phyloP scores from a whole-genome alignment of 2,888 invertebrate species.

The Stenodera caucasica region DNA sequence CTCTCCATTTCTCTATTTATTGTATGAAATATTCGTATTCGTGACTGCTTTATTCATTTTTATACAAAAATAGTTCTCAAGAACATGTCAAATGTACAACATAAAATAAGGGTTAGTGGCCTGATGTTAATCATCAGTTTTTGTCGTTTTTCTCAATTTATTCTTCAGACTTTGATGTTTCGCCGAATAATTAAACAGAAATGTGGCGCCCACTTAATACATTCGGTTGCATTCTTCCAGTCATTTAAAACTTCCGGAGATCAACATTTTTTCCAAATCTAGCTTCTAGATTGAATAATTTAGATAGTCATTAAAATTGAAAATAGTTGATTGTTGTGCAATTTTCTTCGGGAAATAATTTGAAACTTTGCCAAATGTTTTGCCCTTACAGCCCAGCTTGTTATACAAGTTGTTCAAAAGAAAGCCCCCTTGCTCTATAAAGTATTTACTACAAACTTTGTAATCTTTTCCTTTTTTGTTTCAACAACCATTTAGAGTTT shows the following conservation, averaged over 20 bases:
- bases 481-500: not conserved
- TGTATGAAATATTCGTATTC: too few relatives aligned
- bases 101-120: not conserved
- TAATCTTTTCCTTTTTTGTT: not conserved
- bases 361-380: not conserved
- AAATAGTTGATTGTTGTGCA: not conserved
- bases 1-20: too few relatives aligned
- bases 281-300: too few relatives aligned
- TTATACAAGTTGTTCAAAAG: not conserved
- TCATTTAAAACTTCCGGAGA: not conserved
- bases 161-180: not conserved
- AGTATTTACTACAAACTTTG: slow-evolving; percentile 2
- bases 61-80: too few relatives aligned
- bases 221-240: not conserved
- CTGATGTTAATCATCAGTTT: not conserved
- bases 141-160: not conserved
- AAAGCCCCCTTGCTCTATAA: not conserved
- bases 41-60: too few relatives aligned
- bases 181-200: slow-evolving; percentile 3
- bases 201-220: not conserved
- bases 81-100: not conserved
- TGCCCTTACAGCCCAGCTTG: not conserved
- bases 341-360: not conserved
- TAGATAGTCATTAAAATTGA: too few relatives aligned
- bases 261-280: too few relatives aligned